Evolutionary conservation across 2,797 vertebrate species (phyloP).

Genomic region (Crocidura indochinensis): DNA sequence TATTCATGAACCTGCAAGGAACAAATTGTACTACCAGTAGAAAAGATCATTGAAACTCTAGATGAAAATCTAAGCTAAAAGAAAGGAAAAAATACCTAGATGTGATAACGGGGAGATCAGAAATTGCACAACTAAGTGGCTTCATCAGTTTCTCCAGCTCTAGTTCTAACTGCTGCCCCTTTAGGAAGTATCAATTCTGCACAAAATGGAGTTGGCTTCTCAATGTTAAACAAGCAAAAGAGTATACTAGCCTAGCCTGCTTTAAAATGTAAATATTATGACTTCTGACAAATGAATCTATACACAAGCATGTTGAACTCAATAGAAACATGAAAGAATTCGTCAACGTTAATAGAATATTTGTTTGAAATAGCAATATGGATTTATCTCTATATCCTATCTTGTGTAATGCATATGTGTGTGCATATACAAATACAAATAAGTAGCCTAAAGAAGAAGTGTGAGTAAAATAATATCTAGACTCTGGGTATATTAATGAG

Average conservation of each 20-base stretch:
- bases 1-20: not conserved
- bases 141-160: not conserved
- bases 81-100: not conserved
- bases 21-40: not conserved
- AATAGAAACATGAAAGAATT: not conserved
- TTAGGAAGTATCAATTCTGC: no score
- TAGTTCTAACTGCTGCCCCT: not conserved
- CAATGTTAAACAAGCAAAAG: no score
- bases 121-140: fast-evolving
- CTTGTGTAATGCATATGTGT: not conserved
- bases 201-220: no score
- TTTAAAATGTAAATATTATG: not conserved
- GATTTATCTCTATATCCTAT: not conserved
- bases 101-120: no score
- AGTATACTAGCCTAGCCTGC: not conserved
- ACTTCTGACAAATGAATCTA: slow-evolving; percentile 4
- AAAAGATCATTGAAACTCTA: not conserved
- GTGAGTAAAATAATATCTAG: not conserved
- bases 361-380: no score
- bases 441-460: not conserved
- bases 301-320: not conserved
- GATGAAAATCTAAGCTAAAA: not conserved
- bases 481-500: not conserved
- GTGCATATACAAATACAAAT: not conserved
- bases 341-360: no score